Evolutionary conservation across 2,797 vertebrate genomes (phyloP).

Genomic region (Pseudocheirus occidentalis): DNA sequence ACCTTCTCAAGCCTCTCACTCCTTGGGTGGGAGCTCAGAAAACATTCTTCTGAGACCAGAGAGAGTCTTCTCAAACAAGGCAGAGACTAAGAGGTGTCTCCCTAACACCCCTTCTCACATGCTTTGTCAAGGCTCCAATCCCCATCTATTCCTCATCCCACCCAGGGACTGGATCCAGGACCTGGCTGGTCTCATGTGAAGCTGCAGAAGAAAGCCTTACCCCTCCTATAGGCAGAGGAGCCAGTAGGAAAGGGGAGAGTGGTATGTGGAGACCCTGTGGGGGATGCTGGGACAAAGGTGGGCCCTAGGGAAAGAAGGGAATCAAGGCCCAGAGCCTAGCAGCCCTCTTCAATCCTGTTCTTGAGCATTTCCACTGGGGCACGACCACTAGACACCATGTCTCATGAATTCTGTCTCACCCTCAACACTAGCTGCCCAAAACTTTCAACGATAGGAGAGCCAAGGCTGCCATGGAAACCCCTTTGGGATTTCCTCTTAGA

Average conservation of each 20-base stretch:
- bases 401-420: background rate
- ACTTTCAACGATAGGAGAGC: background rate
- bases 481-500: background rate
- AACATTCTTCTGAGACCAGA: background rate
- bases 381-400: background rate
- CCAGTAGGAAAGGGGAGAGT: conserved; percentile 23
- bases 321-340: background rate
- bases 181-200: background rate
- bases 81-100: background rate
- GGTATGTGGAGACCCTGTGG: conserved; percentile 3
- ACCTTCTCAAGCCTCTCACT: background rate
- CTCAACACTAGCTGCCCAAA: background rate
- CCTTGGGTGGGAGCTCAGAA: background rate
- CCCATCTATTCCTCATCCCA: background rate
- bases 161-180: background rate
- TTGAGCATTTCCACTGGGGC: background rate
- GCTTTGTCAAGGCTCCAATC: background rate
- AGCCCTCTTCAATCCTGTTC: background rate
- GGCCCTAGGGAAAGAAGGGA: conserved; percentile 21
- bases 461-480: background rate
- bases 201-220: conserved; percentile 33
- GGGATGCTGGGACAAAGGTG: background rate
- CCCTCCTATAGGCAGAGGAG: background rate
- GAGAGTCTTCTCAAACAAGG: background rate
- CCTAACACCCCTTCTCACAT: background rate